A percentile compares a stretch with the other conserved stretches of the same genome.
These are phyloP conservation scores for Musca vetustissima DNA, from an alignment of 1,140 invertebrate species.

Conservation along the genomic window DNA sequence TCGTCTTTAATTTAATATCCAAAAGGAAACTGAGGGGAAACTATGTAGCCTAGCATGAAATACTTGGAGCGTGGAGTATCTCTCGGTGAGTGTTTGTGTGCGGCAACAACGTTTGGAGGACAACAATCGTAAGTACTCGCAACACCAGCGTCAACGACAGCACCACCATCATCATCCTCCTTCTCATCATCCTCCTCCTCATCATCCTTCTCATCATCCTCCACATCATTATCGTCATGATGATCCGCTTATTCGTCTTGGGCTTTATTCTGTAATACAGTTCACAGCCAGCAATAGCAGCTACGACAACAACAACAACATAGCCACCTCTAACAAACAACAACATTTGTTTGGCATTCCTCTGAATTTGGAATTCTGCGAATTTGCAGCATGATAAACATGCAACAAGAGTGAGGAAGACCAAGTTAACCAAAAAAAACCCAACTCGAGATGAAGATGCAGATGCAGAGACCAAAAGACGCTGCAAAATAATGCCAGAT, in stretches of 20 bases:
- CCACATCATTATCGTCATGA: no score
- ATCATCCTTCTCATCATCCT: no score
- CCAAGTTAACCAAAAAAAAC: neutral
- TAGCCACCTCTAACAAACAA: neutral
- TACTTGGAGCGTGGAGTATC: no score
- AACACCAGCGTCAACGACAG: no score
- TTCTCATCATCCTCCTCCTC: no score
- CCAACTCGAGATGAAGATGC: neutral
- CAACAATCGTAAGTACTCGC: no score
- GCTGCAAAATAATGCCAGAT: constrained; percentile 20
- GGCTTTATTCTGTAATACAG: no score
- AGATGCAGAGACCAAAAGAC: constrained; percentile 10
- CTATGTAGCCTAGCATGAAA: no score
- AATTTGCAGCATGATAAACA: constrained; percentile 24
- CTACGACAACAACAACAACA: neutral
- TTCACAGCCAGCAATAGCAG: neutral
- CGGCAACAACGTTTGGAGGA: no score
- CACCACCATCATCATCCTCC: no score
- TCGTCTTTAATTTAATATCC: constrained; percentile 14
- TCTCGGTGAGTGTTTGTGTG: no score
- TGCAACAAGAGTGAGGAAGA: constrained; percentile 22
- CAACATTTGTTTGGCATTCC: constrained; percentile 8
- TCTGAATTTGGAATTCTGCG: constrained; percentile 22
- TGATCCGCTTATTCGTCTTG: no score
- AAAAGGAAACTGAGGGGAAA: neutral